phyloP scores from a whole-genome alignment of 30 jellyfish, hydroid and myxozoan genomes.

The Sanderia malayensis region DNA sequence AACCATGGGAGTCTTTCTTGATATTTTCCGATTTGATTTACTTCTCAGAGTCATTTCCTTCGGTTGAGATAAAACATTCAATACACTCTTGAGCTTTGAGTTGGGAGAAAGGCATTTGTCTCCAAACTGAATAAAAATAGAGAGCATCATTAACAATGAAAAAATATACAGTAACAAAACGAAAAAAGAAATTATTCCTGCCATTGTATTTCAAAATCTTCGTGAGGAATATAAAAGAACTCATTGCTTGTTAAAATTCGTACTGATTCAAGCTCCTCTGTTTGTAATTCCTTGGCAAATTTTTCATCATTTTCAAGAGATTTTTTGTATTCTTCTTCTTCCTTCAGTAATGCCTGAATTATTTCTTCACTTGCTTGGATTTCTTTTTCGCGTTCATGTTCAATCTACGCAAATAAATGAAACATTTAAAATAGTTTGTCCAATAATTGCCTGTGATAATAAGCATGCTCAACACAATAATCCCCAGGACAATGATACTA shows the following conservation, averaged over 20 bases:
- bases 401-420: constrained; percentile 28
- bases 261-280: constrained; percentile 54
- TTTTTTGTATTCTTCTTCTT: constrained; percentile 42
- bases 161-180: not conserved
- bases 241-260: no score
- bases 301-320: constrained; percentile 45
- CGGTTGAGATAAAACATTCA: constrained; percentile 27
- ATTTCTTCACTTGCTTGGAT: constrained; percentile 57
- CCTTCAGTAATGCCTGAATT: constrained; percentile 26
- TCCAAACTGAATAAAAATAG: constrained; percentile 24
- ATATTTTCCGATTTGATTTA: not conserved
- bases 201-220: no score
- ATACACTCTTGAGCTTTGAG: constrained; percentile 8
- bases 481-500: not conserved
- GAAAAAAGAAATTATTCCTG: not conserved
- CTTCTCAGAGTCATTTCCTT: constrained; percentile 57
- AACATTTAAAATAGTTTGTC: no score
- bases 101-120: constrained; percentile 20
- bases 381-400: constrained; percentile 35
- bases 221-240: no score
- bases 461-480: not conserved
- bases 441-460: not conserved
- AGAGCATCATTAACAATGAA: not conserved
- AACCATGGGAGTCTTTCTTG: not conserved
- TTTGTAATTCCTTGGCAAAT: constrained; percentile 56